Percentiles rank a stretch among this genome's conserved stretches.
Conservation (phyloP, 1,140 invertebrate species). For the Gonatopus flavifemur region DNA sequence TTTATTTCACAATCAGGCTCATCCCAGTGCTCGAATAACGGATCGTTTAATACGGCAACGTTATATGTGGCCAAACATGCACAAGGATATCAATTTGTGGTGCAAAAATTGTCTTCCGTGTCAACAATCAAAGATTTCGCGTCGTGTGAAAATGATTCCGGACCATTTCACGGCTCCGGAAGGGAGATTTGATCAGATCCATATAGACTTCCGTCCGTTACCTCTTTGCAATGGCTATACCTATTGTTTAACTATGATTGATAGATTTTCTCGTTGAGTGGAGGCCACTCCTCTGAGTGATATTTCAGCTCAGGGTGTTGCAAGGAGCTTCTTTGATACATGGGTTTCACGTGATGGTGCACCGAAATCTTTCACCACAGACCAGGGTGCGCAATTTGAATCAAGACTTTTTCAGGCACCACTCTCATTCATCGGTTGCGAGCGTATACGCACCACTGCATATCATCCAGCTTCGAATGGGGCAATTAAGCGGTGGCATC, state of each 20-base stretch:
- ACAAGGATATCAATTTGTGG: constrained; percentile 10
- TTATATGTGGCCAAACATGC: constrained; percentile 14
- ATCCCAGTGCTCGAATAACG: neutral
- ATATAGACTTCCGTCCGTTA: neutral
- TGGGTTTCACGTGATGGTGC: neutral
- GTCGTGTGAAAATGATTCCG: constrained; percentile 1
- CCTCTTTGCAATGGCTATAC: neutral
- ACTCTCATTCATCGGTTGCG: neutral
- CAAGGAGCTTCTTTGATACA: neutral
- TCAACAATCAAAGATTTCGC: constrained; percentile 20
- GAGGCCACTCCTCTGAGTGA: neutral
- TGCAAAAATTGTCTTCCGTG: constrained; percentile 14
- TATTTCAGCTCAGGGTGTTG: neutral
- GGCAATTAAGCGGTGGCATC: constrained; percentile 40
- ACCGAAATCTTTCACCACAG: neutral
- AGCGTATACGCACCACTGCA: constrained; percentile 13
- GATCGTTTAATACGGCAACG: neutral
- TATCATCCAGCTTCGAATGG: constrained; percentile 43
- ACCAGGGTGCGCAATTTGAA: constrained; percentile 15
- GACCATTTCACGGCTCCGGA: neutral
- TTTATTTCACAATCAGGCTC: neutral
- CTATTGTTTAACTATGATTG: neutral
- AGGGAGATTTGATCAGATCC: neutral
- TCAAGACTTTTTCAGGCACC: constrained; percentile 15
- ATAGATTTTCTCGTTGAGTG: neutral